These are phyloP conservation scores for Barbus barbus DNA, from an alignment of 2,113 vertebrate species.

Conservation along the genomic window DNA sequence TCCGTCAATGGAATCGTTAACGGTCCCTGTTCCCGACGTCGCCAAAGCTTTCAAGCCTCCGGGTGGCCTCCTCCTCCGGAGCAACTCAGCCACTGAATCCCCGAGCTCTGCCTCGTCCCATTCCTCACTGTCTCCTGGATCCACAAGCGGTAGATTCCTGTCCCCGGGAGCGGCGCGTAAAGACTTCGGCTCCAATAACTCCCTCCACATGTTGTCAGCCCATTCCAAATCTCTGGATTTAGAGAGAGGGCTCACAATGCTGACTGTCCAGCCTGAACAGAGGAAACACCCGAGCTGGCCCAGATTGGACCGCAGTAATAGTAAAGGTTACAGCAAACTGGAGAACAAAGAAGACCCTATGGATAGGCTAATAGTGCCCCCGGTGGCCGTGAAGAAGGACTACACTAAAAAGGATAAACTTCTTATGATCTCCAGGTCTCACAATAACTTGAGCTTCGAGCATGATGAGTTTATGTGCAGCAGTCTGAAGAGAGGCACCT, in stretches of 20 bases:
- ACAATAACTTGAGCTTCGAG: conserved; percentile 98
- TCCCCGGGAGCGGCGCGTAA: conserved; percentile 88
- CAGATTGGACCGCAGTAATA: conserved; percentile 91
- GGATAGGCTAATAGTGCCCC: conserved; percentile 81
- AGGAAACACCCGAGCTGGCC: conserved; percentile 98
- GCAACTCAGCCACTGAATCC: conserved; percentile 77
- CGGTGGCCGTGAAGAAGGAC: conserved; percentile 77
- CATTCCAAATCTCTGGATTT: conserved; percentile 97
- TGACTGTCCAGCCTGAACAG: conserved; percentile 90
- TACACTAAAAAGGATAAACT: conserved; percentile 97
- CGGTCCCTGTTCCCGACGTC: conserved; percentile 78
- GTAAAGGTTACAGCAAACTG: conserved; percentile 91
- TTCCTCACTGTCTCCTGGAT: conserved; percentile 75
- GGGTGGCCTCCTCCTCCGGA: conserved; percentile 72
- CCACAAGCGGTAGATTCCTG: conserved; percentile 84
- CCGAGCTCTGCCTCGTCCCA: conserved; percentile 76
- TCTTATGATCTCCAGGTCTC: conserved; percentile 97
- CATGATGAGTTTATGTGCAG: conserved; percentile 92
- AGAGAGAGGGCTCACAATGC: conserved; percentile 81
- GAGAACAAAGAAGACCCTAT: conserved; percentile 94
- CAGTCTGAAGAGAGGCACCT: conserved; percentile 90
- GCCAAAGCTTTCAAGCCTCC: conserved; percentile 81
- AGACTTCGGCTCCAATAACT: conserved; percentile 93
- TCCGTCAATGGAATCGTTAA: conserved; percentile 85
- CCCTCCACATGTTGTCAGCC: conserved; percentile 88